Conservation (phyloP, 2,113 vertebrate genomes). For the Marcusenius ussheri region DNA sequence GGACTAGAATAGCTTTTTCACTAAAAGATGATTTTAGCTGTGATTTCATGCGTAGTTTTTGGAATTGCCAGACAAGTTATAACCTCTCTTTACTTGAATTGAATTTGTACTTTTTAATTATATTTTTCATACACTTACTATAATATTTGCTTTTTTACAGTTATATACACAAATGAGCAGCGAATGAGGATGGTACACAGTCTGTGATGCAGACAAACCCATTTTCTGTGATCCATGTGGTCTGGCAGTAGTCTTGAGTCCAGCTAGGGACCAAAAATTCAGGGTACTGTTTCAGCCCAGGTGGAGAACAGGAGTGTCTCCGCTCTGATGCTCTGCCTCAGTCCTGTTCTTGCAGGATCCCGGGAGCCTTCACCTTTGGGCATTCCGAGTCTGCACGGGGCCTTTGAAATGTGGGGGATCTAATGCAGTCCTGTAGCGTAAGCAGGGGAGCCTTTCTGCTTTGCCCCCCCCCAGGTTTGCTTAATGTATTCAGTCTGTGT, state of each 20-base stretch:
- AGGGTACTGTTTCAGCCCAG: neutral
- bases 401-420: neutral
- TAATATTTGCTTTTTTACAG: neutral
- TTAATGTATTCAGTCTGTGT: slow-evolving; percentile 4
- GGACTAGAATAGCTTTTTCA: neutral
- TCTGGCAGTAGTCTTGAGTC: neutral
- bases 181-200: neutral
- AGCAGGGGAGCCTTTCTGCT: neutral
- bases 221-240: neutral
- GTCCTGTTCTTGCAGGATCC: neutral
- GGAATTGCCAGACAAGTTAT: neutral
- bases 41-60: neutral
- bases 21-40: neutral
- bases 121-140: neutral
- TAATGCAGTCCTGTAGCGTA: neutral
- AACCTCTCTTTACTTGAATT: neutral
- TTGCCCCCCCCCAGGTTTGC: neutral
- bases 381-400: neutral
- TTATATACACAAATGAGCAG: neutral
- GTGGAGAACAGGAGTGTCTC: neutral
- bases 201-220: neutral
- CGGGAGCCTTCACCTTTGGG: neutral
- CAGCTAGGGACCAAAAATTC: neutral
- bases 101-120: neutral
- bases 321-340: neutral